phyloP scores from a whole-genome alignment of 2,797 vertebrate genomes.

The Siniperca scherzeri region DNA sequence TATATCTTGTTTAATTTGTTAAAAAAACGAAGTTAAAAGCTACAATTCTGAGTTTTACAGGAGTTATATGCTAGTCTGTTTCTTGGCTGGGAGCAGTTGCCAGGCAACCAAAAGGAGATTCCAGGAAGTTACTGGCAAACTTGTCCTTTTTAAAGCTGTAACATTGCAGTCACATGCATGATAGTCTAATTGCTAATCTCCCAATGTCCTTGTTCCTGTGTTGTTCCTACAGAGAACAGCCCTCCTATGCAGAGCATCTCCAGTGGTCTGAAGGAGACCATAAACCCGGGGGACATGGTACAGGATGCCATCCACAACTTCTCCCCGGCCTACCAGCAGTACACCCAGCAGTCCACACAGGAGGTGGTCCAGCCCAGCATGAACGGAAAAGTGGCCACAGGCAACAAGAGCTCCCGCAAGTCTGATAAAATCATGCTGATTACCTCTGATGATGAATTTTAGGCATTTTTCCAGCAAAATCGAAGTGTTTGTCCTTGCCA shows the following conservation, averaged over 20 bases:
- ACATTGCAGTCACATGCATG: background rate
- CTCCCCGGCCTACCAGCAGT: constrained; percentile 94
- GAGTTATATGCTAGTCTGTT: background rate
- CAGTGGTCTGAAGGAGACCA: constrained; percentile 95
- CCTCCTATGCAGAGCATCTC: constrained; percentile 98
- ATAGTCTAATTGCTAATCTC: constrained; percentile 11
- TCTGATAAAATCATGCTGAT: constrained; percentile 95
- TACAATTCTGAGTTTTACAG: background rate
- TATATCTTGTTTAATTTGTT: background rate
- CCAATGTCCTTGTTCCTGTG: background rate
- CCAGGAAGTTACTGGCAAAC: background rate
- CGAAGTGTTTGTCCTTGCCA: constrained; percentile 56
- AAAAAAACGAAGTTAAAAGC: background rate
- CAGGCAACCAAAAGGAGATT: background rate
- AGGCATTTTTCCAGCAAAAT: constrained; percentile 67
- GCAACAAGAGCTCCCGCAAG: constrained; percentile 83
- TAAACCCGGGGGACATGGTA: constrained; percentile 95
- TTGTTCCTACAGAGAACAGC: constrained; percentile 79
- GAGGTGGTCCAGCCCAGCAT: constrained; percentile 86
- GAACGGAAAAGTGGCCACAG: constrained; percentile 77
- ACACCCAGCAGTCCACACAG: constrained; percentile 94
- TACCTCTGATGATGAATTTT: constrained; percentile 92
- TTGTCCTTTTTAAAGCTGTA: background rate
- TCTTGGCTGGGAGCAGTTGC: background rate
- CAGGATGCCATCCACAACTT: constrained; percentile 99